A percentile compares a stretch with the other conserved stretches of the same genome.
Evolutionary conservation across 2,888 invertebrate genomes (phyloP).

Genomic region (Liopterus haemorrhoidalis): DNA sequence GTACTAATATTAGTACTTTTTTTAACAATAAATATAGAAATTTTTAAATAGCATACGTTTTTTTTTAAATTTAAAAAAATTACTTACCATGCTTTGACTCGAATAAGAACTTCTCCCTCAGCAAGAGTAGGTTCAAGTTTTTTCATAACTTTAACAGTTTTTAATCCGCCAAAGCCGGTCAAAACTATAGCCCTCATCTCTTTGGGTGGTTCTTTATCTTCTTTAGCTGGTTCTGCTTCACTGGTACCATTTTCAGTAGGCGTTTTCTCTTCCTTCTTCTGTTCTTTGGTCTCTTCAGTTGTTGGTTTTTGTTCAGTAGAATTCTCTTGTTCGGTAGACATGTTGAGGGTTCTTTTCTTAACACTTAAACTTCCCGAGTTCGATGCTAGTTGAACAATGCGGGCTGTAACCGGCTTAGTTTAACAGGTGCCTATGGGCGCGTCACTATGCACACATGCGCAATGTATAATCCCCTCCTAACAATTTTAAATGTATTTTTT

Average conservation of each 20-base stretch:
- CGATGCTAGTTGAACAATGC: slow-evolving; percentile 20
- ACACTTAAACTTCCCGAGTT: slow-evolving; percentile 13
- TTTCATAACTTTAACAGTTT: slow-evolving; percentile 76
- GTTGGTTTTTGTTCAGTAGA: slow-evolving; percentile 35
- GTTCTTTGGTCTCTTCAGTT: slow-evolving; percentile 34
- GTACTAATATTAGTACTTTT: too few relatives aligned
- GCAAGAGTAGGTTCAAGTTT: slow-evolving; percentile 67
- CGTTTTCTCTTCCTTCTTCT: slow-evolving; percentile 38
- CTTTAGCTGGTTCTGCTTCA: slow-evolving; percentile 40
- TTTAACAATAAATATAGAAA: too few relatives aligned
- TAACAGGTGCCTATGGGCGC: slow-evolving; percentile 43
- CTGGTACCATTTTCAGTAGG: slow-evolving; percentile 44
- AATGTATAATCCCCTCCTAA: slow-evolving; percentile 9
- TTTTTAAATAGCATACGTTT: too few relatives aligned
- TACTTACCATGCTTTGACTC: slow-evolving; percentile 82
- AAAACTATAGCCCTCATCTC: slow-evolving; percentile 82
- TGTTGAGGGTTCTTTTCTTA: slow-evolving; percentile 14
- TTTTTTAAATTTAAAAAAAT: slow-evolving; percentile 12
- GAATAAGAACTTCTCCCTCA: slow-evolving; percentile 73
- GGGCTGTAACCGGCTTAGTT: slow-evolving; percentile 38
- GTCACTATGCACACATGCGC: slow-evolving; percentile 40
- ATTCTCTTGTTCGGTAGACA: slow-evolving; percentile 22
- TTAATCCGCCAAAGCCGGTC: slow-evolving; percentile 79
- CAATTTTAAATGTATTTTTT: too few relatives aligned
- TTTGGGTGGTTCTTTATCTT: slow-evolving; percentile 57